Conservation (phyloP, 37 sponge, comb jelly and placozoan species). For the Haliclona indistincta region DNA sequence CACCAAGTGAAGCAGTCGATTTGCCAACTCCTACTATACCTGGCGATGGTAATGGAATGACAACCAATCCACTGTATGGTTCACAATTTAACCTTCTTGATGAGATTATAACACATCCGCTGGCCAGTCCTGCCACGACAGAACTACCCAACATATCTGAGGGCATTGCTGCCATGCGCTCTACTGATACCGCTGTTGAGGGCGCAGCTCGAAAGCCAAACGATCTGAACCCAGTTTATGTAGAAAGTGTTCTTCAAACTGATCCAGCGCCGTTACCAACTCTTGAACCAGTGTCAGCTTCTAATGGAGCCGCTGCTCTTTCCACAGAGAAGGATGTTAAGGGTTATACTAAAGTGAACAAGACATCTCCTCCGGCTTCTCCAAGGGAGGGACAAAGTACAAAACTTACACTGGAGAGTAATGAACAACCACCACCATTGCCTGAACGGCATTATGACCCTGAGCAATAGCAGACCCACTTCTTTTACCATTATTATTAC, state of each 20-base stretch:
- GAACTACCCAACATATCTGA: too few species aligned
- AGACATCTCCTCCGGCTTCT: too few species aligned
- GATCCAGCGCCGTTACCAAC: neutral
- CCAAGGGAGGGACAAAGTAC: neutral
- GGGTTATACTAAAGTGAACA: constrained; percentile 54
- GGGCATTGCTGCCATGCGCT: too few species aligned
- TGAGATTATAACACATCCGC: neutral
- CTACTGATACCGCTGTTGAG: neutral
- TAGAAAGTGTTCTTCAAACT: neutral
- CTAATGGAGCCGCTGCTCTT: neutral
- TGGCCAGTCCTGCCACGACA: too few species aligned
- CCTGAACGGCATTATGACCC: constrained; percentile 27
- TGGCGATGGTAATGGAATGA: constrained; percentile 20
- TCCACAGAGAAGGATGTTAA: constrained; percentile 2
- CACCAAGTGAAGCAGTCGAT: neutral
- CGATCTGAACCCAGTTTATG: neutral
- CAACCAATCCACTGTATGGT: constrained; percentile 47
- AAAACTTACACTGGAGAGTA: neutral
- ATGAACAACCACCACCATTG: constrained; percentile 21
- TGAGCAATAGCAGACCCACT: neutral
- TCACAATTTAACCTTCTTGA: constrained; percentile 26
- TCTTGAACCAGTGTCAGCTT: neutral
- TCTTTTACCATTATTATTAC: too few species aligned
- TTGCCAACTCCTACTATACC: neutral
- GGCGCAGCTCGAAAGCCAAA: neutral